Percentiles rank a stretch among this genome's conserved stretches.
Conservation (phyloP, 2,113 vertebrate genomes). For the Nycticryphes semicollaris region DNA sequence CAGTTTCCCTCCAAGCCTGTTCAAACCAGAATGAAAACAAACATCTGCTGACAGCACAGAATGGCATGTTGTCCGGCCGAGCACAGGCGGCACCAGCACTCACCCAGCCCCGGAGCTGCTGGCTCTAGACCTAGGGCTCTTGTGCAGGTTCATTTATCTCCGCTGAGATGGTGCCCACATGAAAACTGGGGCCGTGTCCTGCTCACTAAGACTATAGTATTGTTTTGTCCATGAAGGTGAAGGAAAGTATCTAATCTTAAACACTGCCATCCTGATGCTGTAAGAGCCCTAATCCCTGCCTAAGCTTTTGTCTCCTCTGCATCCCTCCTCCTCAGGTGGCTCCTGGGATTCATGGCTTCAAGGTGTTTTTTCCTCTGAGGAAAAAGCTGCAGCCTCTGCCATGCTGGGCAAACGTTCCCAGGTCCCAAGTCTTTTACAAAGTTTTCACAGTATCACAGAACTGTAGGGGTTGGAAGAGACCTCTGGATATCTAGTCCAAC, state of each 20-base stretch:
- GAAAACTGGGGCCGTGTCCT: background rate
- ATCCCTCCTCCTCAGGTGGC: background rate
- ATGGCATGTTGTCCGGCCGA: background rate
- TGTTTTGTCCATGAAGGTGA: background rate
- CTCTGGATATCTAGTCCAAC: too few species aligned
- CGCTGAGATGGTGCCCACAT: background rate
- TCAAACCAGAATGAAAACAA: constrained; percentile 47
- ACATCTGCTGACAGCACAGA: constrained; percentile 8
- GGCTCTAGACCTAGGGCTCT: background rate
- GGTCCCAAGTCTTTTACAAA: background rate
- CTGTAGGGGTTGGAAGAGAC: too few species aligned
- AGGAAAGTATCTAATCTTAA: background rate
- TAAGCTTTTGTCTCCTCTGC: background rate
- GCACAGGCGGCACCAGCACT: background rate
- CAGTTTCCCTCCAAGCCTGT: constrained; percentile 26
- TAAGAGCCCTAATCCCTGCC: background rate
- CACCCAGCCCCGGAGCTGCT: background rate
- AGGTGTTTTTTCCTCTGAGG: background rate
- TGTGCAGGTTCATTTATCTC: background rate
- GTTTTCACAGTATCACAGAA: background rate
- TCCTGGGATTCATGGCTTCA: background rate
- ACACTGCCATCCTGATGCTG: background rate
- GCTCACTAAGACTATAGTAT: background rate
- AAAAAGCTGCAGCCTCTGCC: background rate
- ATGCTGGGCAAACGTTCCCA: background rate